Conservation (phyloP, 2,113 vertebrate genomes). For the Solea senegalensis region DNA sequence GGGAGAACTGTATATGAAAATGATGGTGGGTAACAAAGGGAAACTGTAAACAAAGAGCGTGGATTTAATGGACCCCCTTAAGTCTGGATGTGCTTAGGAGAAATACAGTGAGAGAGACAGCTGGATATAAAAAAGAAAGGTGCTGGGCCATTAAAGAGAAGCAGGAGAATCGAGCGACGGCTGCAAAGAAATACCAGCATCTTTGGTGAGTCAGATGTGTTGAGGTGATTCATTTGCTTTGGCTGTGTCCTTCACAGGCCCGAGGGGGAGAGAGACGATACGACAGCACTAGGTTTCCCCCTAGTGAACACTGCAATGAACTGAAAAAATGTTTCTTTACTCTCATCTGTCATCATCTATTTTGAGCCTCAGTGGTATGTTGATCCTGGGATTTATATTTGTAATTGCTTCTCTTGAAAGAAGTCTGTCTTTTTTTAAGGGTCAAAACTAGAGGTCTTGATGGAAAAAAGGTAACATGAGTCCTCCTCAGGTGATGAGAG, state of each 20-base stretch:
- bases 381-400: too few species aligned
- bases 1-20: slow-evolving; percentile 22
- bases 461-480: too few species aligned
- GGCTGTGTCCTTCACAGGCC: slow-evolving; percentile 65
- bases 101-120: slow-evolving; percentile 36
- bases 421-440: too few species aligned
- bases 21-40: slow-evolving; percentile 53
- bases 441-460: too few species aligned
- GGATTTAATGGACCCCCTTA: slow-evolving; percentile 57
- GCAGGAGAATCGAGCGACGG: slow-evolving; percentile 40
- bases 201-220: slow-evolving; percentile 73
- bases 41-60: slow-evolving; percentile 64
- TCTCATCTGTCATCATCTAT: slow-evolving; percentile 4
- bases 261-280: slow-evolving; percentile 5
- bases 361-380: too few species aligned
- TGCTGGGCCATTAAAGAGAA: slow-evolving; percentile 51
- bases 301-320: slow-evolving; percentile 44
- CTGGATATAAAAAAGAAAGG: slow-evolving; percentile 63
- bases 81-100: slow-evolving; percentile 50
- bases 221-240: slow-evolving; percentile 68
- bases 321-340: neutral
- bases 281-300: slow-evolving; percentile 38
- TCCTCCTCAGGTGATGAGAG: too few species aligned
- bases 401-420: too few species aligned
- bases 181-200: slow-evolving; percentile 63